Evolutionary conservation across 2,888 invertebrate genomes (phyloP).

Genomic region (Drosophila putrida): DNA sequence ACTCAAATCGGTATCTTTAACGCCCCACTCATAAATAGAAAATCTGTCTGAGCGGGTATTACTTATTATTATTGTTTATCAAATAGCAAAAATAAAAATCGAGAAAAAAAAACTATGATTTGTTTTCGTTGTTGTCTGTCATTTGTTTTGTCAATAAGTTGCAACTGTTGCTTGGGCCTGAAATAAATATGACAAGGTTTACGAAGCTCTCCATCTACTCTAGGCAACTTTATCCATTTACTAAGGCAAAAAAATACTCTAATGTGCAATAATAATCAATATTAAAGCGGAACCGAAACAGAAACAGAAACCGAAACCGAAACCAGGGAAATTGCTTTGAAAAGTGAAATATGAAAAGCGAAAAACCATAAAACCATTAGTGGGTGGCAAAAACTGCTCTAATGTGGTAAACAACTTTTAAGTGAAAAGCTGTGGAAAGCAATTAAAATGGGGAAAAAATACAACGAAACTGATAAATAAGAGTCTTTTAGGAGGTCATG

Average conservation of each 20-base stretch:
- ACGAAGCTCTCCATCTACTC: not conserved
- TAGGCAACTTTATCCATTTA: slow-evolving; percentile 38
- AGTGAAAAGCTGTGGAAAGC: not conserved
- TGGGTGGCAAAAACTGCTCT: not conserved
- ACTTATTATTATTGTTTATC: slow-evolving; percentile 23
- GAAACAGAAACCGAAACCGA: not conserved
- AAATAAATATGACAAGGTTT: slow-evolving; percentile 64
- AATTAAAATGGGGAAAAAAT: not conserved
- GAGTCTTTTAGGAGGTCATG: slow-evolving; percentile 1
- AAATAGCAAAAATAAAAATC: not conserved
- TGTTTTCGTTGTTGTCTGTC: slow-evolving; percentile 40
- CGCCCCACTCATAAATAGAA: slow-evolving; percentile 10
- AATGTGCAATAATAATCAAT: slow-evolving; percentile 58
- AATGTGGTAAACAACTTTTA: slow-evolving; percentile 12
- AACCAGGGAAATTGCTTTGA: slow-evolving; percentile 22
- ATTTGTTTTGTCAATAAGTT: slow-evolving; percentile 81
- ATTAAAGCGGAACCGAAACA: slow-evolving; percentile 36
- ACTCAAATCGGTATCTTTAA: slow-evolving; percentile 25
- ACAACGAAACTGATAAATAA: not conserved
- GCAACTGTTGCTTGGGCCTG: slow-evolving; percentile 74
- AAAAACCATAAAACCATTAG: slow-evolving; percentile 54
- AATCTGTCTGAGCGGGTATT: slow-evolving; percentile 41
- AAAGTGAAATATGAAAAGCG: slow-evolving; percentile 55
- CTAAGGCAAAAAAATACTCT: slow-evolving; percentile 12
- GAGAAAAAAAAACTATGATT: slow-evolving; percentile 13